Evolutionary conservation across 1,140 invertebrate genomes (phyloP).

Genomic region (Sycophaga agraensis): DNA sequence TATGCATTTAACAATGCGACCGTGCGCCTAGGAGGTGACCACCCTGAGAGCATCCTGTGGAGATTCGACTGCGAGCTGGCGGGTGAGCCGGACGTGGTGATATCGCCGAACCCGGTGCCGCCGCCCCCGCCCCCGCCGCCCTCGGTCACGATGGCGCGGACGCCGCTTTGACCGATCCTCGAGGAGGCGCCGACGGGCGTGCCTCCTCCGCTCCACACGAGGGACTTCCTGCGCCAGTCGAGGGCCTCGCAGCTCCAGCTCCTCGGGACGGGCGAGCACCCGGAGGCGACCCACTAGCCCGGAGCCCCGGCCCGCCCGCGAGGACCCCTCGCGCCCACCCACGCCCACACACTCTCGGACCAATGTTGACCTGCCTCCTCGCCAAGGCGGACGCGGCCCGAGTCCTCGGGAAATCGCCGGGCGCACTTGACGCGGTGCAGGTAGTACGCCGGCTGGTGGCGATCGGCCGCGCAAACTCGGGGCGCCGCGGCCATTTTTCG

Average conservation of each 20-base stretch:
- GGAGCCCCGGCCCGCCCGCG: no score
- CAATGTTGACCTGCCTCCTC: no score
- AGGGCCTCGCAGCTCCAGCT: not conserved
- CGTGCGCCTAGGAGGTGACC: slow-evolving; percentile 50
- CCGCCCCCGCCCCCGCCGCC: slow-evolving; percentile 34
- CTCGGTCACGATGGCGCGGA: slow-evolving; percentile 47
- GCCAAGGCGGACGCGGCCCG: no score
- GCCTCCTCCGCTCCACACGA: slow-evolving; percentile 27
- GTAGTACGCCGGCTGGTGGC: no score
- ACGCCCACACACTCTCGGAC: no score
- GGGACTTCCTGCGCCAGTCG: not conserved
- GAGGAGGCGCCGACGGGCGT: slow-evolving; percentile 54
- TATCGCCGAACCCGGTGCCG: slow-evolving; percentile 46
- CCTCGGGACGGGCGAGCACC: not conserved
- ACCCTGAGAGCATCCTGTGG: slow-evolving; percentile 54
- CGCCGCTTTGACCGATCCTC: slow-evolving; percentile 56
- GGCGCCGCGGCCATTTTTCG: no score
- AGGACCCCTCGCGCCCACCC: no score
- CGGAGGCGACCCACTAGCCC: not conserved
- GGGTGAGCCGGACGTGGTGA: slow-evolving; percentile 54
- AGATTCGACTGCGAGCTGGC: slow-evolving; percentile 56
- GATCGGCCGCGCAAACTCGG: no score
- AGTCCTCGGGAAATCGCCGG: no score
- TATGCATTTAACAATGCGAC: no score
- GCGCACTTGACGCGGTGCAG: no score